A percentile compares a stretch with the other conserved stretches of the same genome.
phyloP scores from a whole-genome alignment of 2,113 vertebrate species.

The Hippopotamus amphibius region DNA sequence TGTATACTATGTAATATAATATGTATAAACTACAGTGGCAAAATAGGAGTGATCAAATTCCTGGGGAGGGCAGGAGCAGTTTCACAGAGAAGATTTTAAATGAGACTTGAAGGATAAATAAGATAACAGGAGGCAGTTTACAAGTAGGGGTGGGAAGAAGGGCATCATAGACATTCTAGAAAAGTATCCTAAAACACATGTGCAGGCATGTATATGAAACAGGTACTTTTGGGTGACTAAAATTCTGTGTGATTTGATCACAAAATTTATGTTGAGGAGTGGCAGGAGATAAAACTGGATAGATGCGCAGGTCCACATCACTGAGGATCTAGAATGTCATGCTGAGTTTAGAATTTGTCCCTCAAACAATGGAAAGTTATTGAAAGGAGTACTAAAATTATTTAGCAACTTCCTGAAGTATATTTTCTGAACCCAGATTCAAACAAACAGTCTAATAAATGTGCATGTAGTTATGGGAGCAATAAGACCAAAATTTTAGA shows the following conservation, averaged over 20 bases:
- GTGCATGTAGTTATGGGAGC: not conserved
- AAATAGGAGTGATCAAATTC: not conserved
- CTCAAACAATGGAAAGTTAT: conserved; percentile 15
- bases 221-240: not conserved
- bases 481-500: conserved; percentile 37
- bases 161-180: not conserved
- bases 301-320: not conserved
- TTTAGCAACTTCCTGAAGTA: not conserved
- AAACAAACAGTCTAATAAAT: conserved; percentile 43
- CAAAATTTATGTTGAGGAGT: not conserved
- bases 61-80: not conserved
- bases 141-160: not conserved
- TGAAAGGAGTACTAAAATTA: conserved; percentile 34
- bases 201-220: conserved; percentile 23
- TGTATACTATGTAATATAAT: not conserved
- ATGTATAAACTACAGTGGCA: not conserved
- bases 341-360: not conserved
- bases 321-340: not conserved
- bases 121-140: not conserved
- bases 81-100: conserved; percentile 43
- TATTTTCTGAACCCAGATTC: not conserved
- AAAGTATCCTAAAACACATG: not conserved
- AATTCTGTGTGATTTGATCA: conserved; percentile 19
- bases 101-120: conserved; percentile 15
- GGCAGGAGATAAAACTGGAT: not conserved